Evolutionary conservation across 2,113 vertebrate species (phyloP).

Genomic region (Hippocampus barbouri): DNA sequence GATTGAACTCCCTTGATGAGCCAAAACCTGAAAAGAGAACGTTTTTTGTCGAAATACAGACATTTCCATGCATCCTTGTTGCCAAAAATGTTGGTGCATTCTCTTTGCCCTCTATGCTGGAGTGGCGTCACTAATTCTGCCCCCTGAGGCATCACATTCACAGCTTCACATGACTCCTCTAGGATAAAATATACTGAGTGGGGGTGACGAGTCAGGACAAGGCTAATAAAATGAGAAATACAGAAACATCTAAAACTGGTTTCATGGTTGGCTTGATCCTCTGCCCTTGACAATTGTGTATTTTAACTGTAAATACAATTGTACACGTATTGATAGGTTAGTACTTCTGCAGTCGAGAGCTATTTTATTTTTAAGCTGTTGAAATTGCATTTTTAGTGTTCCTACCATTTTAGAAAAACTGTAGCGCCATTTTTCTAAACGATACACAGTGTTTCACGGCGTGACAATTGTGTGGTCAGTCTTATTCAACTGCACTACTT

Average conservation of each 20-base stretch:
- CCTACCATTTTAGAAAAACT: background rate
- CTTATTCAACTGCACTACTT: background rate
- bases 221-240: background rate
- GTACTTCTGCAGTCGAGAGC: background rate
- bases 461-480: background rate
- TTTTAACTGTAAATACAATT: background rate
- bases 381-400: background rate
- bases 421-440: background rate
- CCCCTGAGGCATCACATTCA: conserved; percentile 33
- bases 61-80: background rate
- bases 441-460: background rate
- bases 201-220: conserved; percentile 8
- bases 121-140: background rate
- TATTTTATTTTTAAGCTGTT: background rate
- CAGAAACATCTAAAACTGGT: background rate
- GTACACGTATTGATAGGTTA: background rate
- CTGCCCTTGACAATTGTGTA: background rate
- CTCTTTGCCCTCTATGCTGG: conserved; percentile 10
- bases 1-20: background rate
- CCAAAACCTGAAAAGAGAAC: background rate
- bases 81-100: conserved; percentile 8
- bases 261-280: background rate
- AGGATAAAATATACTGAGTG: conserved; percentile 6
- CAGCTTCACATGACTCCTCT: conserved; percentile 41
- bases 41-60: background rate